Evolutionary conservation across 2,888 invertebrate species (phyloP).

Genomic region (Thelaira solivaga): DNA sequence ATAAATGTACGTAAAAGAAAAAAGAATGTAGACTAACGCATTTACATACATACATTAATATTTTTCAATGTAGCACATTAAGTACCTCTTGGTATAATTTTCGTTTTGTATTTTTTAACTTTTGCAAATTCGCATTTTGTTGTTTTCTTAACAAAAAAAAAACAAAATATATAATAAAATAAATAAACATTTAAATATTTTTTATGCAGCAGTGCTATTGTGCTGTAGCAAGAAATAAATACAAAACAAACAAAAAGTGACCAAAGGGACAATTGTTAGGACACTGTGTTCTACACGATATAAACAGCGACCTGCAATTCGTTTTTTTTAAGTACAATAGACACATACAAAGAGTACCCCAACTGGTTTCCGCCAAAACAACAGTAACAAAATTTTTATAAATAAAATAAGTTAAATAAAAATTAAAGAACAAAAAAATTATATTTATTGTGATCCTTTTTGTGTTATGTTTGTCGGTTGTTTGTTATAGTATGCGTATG

Average conservation of each 20-base stretch:
- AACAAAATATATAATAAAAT: slow-evolving; percentile 59
- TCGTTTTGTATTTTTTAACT: neutral
- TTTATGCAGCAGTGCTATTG: slow-evolving; percentile 51
- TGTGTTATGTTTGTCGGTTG: slow-evolving; percentile 55
- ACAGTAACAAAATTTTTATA: slow-evolving; percentile 14
- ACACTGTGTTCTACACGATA: neutral
- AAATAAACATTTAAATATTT: slow-evolving; percentile 75
- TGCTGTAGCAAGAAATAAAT: slow-evolving; percentile 31
- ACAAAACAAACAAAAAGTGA: slow-evolving; percentile 27
- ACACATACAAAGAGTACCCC: neutral
- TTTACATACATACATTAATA: slow-evolving; percentile 58
- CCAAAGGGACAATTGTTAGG: slow-evolving; percentile 50
- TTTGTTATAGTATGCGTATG: slow-evolving; percentile 24
- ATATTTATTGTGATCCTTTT: slow-evolving; percentile 67
- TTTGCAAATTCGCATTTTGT: slow-evolving; percentile 42
- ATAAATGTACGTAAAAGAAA: neutral
- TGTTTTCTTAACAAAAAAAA: slow-evolving; percentile 34
- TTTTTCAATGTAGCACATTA: slow-evolving; percentile 58
- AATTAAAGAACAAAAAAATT: slow-evolving; percentile 9
- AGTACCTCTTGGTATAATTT: slow-evolving; percentile 41
- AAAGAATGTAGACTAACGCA: slow-evolving; percentile 57
- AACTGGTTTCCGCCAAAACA: slow-evolving; percentile 59
- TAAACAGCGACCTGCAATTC: slow-evolving; percentile 26
- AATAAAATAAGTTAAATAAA: slow-evolving; percentile 20
- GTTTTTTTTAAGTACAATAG: slow-evolving; percentile 15